These are phyloP conservation scores for Conops quadrifasciatus DNA, from an alignment of 2,888 invertebrate genomes.

Conservation along the genomic window DNA sequence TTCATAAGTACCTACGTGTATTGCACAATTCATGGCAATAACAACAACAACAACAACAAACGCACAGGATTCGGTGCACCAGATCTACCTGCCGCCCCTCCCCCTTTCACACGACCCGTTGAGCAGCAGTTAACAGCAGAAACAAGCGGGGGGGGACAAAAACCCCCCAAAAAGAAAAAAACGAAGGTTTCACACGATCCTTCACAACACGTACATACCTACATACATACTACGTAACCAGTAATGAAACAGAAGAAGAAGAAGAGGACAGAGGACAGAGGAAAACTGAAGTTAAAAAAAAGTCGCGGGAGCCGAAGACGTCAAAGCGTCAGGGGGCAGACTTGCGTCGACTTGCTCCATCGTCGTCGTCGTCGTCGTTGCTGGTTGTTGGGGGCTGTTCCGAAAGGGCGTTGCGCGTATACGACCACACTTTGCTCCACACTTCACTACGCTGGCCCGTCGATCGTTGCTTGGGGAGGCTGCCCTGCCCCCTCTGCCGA, in stretches of 20 bases:
- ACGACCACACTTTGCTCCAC: constrained; percentile 22
- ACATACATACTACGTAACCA: too few species aligned
- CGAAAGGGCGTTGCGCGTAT: constrained; percentile 27
- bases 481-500: background rate
- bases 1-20: background rate
- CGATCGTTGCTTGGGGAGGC: constrained; percentile 1
- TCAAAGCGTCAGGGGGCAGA: too few species aligned
- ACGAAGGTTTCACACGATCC: constrained; percentile 33
- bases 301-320: background rate
- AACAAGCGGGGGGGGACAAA: background rate
- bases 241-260: background rate
- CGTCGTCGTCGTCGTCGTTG: too few species aligned
- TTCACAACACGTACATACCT: constrained; percentile 25
- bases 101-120: background rate
- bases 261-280: background rate
- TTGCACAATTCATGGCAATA: constrained; percentile 2
- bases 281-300: background rate
- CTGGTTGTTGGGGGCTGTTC: constrained; percentile 24
- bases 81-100: constrained; percentile 14
- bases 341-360: too few species aligned
- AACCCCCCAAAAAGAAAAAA: background rate
- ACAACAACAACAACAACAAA: constrained; percentile 3
- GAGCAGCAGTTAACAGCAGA: too few species aligned
- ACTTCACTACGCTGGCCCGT: background rate
- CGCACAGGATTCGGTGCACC: background rate